These are phyloP conservation scores for Halcyon malimbica DNA, from an alignment of 2,113 vertebrate species.

Conservation along the genomic window DNA sequence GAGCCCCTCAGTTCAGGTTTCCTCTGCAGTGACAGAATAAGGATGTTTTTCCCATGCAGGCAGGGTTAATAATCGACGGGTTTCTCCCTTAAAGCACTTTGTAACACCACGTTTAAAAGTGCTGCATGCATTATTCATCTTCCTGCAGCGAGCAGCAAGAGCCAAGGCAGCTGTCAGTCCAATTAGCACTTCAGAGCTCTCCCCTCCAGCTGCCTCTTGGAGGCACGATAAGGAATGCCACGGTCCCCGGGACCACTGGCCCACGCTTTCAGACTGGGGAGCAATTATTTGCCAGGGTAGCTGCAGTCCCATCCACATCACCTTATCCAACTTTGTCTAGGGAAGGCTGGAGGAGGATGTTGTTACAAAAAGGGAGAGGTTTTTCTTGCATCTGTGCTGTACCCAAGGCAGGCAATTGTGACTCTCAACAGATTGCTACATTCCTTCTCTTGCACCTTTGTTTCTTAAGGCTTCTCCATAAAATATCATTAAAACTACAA, in stretches of 20 bases:
- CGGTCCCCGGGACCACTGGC: neutral
- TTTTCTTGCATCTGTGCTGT: neutral
- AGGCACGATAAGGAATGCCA: neutral
- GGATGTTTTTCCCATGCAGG: neutral
- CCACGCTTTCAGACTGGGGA: neutral
- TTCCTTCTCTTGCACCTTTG: neutral
- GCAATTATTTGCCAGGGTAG: neutral
- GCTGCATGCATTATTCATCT: slow-evolving; percentile 50
- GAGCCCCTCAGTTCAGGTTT: neutral
- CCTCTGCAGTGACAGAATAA: neutral
- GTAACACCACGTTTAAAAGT: neutral
- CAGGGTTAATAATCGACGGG: neutral
- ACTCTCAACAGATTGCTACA: neutral
- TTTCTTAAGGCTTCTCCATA: neutral
- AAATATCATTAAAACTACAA: neutral
- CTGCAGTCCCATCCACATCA: neutral
- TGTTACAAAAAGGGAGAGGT: neutral
- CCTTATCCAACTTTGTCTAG: neutral
- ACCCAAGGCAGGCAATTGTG: rapidly evolving
- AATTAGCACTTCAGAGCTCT: neutral
- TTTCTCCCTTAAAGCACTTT: neutral
- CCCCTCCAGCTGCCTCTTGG: slow-evolving; percentile 1
- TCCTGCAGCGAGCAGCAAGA: neutral
- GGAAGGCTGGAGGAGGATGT: neutral
- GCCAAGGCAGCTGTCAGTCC: slow-evolving; percentile 12